Percentiles rank a stretch among this genome's conserved stretches.
These are phyloP conservation scores for Sylvilagus floridanus DNA, from an alignment of 2,797 vertebrate genomes.

Conservation along the genomic window DNA sequence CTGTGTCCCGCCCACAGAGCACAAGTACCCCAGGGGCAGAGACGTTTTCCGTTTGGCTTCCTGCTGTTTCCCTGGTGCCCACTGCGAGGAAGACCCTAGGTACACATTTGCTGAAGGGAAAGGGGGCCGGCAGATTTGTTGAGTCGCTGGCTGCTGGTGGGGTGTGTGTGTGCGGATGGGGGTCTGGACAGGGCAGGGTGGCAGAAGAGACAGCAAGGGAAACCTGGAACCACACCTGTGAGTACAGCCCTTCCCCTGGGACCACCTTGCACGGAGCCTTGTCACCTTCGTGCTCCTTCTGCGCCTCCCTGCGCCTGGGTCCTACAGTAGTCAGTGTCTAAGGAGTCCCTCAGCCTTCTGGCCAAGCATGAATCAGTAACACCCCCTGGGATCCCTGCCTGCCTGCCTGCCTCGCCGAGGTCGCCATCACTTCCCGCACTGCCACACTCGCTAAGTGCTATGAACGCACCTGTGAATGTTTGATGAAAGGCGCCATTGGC, in stretches of 20 bases:
- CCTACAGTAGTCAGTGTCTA: neutral
- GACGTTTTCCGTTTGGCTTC: neutral
- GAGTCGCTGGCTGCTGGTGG: neutral
- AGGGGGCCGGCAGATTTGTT: neutral
- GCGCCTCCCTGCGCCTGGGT: neutral
- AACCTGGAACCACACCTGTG: neutral
- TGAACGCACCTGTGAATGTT: neutral
- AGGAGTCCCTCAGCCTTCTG: neutral
- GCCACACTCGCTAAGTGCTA: neutral
- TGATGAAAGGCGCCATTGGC: neutral
- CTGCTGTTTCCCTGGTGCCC: neutral
- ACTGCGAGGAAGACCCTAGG: neutral
- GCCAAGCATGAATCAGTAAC: neutral
- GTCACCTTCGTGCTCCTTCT: neutral
- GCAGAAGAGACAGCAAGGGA: neutral
- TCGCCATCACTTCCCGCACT: constrained; percentile 13
- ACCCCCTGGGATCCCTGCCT: neutral
- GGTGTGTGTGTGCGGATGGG: neutral
- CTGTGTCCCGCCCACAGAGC: neutral
- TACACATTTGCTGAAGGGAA: neutral
- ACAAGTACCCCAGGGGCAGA: neutral
- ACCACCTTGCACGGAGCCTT: neutral
- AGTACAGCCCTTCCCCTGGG: neutral
- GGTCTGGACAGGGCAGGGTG: neutral
- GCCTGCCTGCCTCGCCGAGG: neutral